Percentiles rank a stretch among this genome's conserved stretches.
Evolutionary conservation across 2,797 vertebrate species (phyloP).

Genomic region (Discoglossus pictus): DNA sequence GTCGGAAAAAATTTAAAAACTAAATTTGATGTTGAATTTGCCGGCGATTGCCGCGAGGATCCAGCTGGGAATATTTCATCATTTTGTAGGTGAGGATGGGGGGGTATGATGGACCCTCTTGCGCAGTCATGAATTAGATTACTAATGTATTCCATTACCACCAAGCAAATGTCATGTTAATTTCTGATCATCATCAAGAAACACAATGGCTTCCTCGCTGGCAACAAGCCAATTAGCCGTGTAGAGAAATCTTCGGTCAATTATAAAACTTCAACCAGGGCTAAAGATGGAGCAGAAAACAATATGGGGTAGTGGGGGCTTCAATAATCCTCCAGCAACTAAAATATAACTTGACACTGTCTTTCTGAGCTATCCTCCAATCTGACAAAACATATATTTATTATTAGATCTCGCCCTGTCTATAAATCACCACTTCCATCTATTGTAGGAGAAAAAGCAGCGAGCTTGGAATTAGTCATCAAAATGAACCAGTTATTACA

Average conservation of each 20-base stretch:
- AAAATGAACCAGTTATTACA: constrained; percentile 77
- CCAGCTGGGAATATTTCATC: constrained; percentile 81
- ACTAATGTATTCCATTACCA: constrained; percentile 92
- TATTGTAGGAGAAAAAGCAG: constrained; percentile 77
- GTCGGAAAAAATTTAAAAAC: constrained; percentile 76
- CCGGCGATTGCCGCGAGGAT: constrained; percentile 66
- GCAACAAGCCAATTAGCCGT: constrained; percentile 79
- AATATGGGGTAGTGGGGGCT: constrained; percentile 72
- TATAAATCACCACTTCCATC: constrained; percentile 76
- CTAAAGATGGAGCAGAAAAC: constrained; percentile 71
- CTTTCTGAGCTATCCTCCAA: constrained; percentile 66
- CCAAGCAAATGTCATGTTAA: constrained; percentile 91
- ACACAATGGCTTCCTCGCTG: constrained; percentile 79
- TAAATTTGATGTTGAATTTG: constrained; percentile 77
- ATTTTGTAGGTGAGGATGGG: constrained; percentile 57
- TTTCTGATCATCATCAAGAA: constrained; percentile 88
- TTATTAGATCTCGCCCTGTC: constrained; percentile 77
- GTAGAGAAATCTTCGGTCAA: constrained; percentile 82
- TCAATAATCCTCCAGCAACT: constrained; percentile 69
- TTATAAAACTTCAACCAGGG: constrained; percentile 74
- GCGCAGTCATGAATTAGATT: constrained; percentile 85
- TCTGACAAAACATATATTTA: constrained; percentile 77
- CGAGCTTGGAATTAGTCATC: constrained; percentile 72
- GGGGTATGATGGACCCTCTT: constrained; percentile 75
- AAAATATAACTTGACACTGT: constrained; percentile 75